A percentile compares a stretch with the other conserved stretches of the same genome.
Conservation (phyloP, 2,888 invertebrate species). For the Pegoplata infirma region DNA sequence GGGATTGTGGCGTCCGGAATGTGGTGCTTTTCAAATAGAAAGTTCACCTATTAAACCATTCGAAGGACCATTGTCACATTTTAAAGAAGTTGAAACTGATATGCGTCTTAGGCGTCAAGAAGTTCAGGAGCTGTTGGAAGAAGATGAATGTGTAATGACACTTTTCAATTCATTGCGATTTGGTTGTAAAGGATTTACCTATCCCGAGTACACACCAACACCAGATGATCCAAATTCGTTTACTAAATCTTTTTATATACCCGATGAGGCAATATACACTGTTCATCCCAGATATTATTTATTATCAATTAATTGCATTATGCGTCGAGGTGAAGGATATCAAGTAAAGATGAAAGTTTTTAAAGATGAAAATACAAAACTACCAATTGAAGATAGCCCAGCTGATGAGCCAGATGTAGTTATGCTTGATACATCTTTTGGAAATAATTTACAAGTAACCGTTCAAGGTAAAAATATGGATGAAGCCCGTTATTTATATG, state of each 20-base stretch:
- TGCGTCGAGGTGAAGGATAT: constrained; percentile 92
- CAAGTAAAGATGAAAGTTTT: constrained; percentile 98
- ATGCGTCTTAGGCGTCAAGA: constrained; percentile 93
- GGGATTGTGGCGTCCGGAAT: constrained; percentile 98
- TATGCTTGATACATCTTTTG: constrained; percentile 99
- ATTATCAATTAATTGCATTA: constrained; percentile 93
- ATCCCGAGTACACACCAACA: constrained; percentile 83
- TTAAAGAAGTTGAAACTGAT: constrained; percentile 98
- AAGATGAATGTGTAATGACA: constrained; percentile 92
- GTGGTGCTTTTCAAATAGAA: constrained; percentile 99
- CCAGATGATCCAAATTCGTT: constrained; percentile 86
- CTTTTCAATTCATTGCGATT: constrained; percentile 96
- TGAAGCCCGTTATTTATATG: constrained; percentile 97
- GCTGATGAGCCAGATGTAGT: constrained; percentile 92
- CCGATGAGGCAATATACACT: constrained; percentile 94
- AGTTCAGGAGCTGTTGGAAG: constrained; percentile 85
- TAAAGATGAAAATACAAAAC: constrained; percentile 90
- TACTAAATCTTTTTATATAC: constrained; percentile 93
- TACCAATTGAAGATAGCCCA: constrained; percentile 90
- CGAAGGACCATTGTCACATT: constrained; percentile 95
- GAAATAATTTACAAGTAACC: constrained; percentile 96
- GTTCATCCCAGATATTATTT: constrained; percentile 98
- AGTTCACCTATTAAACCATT: constrained; percentile 98
- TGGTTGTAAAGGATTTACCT: constrained; percentile 93
- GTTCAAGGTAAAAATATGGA: constrained; percentile 96